These are phyloP conservation scores for Venustaconcha ellipsiformis DNA, from an alignment of 1,140 invertebrate genomes.

Conservation along the genomic window DNA sequence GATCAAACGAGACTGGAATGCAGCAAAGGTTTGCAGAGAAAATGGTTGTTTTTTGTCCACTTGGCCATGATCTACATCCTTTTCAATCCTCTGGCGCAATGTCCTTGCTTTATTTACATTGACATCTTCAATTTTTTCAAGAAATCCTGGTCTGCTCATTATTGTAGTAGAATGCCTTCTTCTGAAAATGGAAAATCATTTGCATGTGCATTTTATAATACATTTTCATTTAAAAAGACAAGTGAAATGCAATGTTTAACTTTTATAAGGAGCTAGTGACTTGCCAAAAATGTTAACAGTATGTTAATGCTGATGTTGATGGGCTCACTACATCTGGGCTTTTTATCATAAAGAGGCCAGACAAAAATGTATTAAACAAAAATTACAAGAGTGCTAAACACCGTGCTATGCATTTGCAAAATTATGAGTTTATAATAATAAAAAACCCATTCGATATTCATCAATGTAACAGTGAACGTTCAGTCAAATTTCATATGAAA, in stretches of 20 bases:
- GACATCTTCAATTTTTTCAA: slow-evolving; percentile 27
- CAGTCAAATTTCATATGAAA: too few species aligned
- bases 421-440: too few species aligned
- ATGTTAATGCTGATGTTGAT: neutral
- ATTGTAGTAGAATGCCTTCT: neutral
- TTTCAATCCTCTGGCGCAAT: slow-evolving; percentile 24
- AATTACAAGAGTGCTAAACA: neutral
- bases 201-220: neutral
- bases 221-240: neutral
- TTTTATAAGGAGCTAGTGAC: neutral
- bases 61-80: slow-evolving; percentile 32
- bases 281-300: too few species aligned
- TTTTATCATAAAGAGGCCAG: too few species aligned
- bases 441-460: too few species aligned
- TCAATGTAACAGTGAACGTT: too few species aligned
- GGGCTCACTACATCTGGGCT: too few species aligned
- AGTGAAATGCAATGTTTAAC: neutral
- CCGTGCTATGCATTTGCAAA: neutral
- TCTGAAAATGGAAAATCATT: neutral
- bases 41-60: slow-evolving; percentile 14
- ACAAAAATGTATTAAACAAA: too few species aligned
- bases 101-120: slow-evolving; percentile 15
- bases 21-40: slow-evolving; percentile 28
- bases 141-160: slow-evolving; percentile 20
- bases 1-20: slow-evolving; percentile 24